A percentile compares a stretch with the other conserved stretches of the same genome.
Evolutionary conservation across 2,888 invertebrate genomes (phyloP).

Genomic region (Andrena flavipes): DNA sequence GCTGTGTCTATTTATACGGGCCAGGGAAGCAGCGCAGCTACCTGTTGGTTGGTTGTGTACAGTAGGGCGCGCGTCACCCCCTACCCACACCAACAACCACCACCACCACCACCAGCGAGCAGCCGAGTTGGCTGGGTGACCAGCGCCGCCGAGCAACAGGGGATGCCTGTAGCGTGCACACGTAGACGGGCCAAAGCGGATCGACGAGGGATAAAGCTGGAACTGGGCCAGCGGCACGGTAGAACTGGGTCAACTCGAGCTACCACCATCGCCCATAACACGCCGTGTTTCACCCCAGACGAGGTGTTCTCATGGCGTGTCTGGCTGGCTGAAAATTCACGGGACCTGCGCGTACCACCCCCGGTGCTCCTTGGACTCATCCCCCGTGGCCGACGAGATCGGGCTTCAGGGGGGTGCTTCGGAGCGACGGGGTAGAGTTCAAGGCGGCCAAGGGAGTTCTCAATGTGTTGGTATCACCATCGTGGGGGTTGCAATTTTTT

Average conservation of each 20-base stretch:
- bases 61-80: constrained; percentile 59
- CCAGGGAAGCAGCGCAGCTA: constrained; percentile 78
- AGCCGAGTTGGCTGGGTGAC: constrained; percentile 35
- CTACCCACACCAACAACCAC: constrained; percentile 25
- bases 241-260: constrained; percentile 75
- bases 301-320: constrained; percentile 21
- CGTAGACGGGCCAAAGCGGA: constrained; percentile 56
- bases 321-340: constrained; percentile 20
- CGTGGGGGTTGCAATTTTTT: too few relatives aligned
- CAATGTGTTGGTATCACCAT: too few relatives aligned
- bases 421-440: not conserved
- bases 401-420: not conserved
- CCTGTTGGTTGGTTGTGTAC: constrained; percentile 80
- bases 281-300: constrained; percentile 24
- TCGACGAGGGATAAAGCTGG: constrained; percentile 56
- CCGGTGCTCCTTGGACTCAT: not conserved
- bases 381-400: not conserved
- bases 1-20: constrained; percentile 83
- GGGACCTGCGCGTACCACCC: not conserved
- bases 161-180: constrained; percentile 41
- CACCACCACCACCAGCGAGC: constrained; percentile 6
- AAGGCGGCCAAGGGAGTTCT: too few relatives aligned
- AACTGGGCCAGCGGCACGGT: constrained; percentile 76
- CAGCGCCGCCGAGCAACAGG: constrained; percentile 42
- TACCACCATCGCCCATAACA: constrained; percentile 43